These are phyloP conservation scores for Oryzias celebensis DNA, from an alignment of 2,113 vertebrate species.

Conservation along the genomic window DNA sequence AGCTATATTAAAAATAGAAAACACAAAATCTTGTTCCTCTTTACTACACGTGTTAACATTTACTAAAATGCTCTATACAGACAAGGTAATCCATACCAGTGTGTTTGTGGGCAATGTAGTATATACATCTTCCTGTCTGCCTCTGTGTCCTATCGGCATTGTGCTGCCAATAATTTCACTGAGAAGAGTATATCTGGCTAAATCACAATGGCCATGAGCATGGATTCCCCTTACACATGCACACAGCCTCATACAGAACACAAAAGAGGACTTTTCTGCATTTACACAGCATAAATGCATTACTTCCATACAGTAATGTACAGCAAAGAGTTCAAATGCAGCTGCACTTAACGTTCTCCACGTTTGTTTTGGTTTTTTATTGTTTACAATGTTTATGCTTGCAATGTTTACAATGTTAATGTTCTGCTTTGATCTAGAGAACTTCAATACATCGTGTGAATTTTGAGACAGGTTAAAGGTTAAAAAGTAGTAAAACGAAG, in stretches of 20 bases:
- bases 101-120: slow-evolving; percentile 57
- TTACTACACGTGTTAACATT: slow-evolving; percentile 60
- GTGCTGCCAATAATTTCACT: slow-evolving; percentile 66
- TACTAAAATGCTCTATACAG: slow-evolving; percentile 51
- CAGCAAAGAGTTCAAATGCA: too few species aligned
- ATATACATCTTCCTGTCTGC: slow-evolving; percentile 68
- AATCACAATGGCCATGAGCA: slow-evolving; percentile 38
- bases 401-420: too few species aligned
- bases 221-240: slow-evolving; percentile 21
- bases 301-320: slow-evolving; percentile 13
- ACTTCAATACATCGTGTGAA: too few species aligned
- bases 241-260: neutral
- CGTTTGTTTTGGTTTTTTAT: too few species aligned
- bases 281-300: slow-evolving; percentile 29
- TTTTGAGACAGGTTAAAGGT: too few species aligned
- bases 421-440: too few species aligned
- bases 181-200: slow-evolving; percentile 67
- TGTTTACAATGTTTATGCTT: too few species aligned
- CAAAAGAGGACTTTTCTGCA: neutral
- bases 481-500: too few species aligned
- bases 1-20: slow-evolving; percentile 26
- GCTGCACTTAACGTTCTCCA: too few species aligned
- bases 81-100: slow-evolving; percentile 46
- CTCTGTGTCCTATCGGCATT: slow-evolving; percentile 53
- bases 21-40: slow-evolving; percentile 29